Percentiles rank a stretch among this genome's conserved stretches.
These are phyloP conservation scores for Pantelozetes paolii DNA, from an alignment of 2,888 invertebrate species.

Conservation along the genomic window DNA sequence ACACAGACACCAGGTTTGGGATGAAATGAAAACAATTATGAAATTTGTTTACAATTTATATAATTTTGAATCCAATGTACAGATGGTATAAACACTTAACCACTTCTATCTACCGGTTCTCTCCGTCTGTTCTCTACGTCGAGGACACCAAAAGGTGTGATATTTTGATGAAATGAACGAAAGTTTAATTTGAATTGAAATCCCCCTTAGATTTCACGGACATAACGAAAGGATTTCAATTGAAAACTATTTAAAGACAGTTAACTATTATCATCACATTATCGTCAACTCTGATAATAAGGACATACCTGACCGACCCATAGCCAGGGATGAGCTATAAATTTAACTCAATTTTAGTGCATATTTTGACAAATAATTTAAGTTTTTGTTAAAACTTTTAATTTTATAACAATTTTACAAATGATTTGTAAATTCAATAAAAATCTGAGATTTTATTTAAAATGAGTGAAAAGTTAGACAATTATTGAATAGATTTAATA, in stretches of 20 bases:
- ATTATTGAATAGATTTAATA: too few species aligned
- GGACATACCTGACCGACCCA: background rate
- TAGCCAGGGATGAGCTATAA: slow-evolving; percentile 38
- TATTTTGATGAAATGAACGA: background rate
- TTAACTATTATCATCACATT: slow-evolving; percentile 56
- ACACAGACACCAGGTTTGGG: slow-evolving; percentile 54
- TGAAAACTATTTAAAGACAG: slow-evolving; percentile 54
- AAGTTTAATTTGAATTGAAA: background rate
- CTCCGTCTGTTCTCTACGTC: slow-evolving; percentile 51
- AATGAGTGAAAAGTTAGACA: too few species aligned
- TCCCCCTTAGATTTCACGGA: slow-evolving; percentile 55
- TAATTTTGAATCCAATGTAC: background rate
- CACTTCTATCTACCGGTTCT: slow-evolving; percentile 55
- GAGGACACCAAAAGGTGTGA: slow-evolving; percentile 49
- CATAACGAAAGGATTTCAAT: slow-evolving; percentile 56
- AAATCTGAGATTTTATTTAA: too few species aligned
- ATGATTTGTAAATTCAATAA: too few species aligned
- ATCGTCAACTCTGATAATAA: slow-evolving; percentile 54
- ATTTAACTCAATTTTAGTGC: too few species aligned
- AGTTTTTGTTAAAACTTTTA: too few species aligned
- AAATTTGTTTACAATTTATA: background rate
- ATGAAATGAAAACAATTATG: too few species aligned
- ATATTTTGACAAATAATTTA: too few species aligned
- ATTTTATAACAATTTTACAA: too few species aligned
- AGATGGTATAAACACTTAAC: slow-evolving; percentile 54